Evolutionary conservation across 1,140 invertebrate genomes (phyloP), one percentile per base, ranked within the genome.

Genomic region (Charaxes varanes): DNA sequence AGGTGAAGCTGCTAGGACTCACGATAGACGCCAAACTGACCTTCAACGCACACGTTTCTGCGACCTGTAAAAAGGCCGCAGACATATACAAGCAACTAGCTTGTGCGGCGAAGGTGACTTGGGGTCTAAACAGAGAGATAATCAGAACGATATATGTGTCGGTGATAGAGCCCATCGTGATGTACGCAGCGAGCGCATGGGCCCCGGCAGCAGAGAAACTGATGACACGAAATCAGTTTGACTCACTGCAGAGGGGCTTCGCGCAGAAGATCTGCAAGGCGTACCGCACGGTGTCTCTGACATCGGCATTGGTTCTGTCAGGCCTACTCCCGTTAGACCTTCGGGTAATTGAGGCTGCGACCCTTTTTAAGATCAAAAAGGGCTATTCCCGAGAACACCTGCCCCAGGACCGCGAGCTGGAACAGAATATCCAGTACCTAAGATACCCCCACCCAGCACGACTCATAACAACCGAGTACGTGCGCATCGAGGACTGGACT

Each of bases 1-100:
- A n/a, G n/a, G n/a, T n/a, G n/a, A 43, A 42, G 18, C 8, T 42
- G 4, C 22, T 42, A 11, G 40, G 40, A 1, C 22, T 42, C 10
- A 36, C 15, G 1, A 37, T 44, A 12, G 41, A 37, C 27, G 8
- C 10, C 18, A 30, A 28, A 31, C 18, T 44, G 2, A 44, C 33
- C 1, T 43, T 43, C 11, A 36, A 35, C 23, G 8, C 23, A 4
- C 41, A 43, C 26, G 17, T 36, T 6, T 3, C 17, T 4, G 16
- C 18, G 0, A 18, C 26, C 2, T 35, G 23, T 16, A 8, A 19
- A 6, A 44, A 44, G 17, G 27, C 33, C 10, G 14, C 17, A 7
- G 16, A 21, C 4, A 16, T 34, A n/a, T 43, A 43, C 11, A 43
- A 36, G n/a, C 31, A 19, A 2, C 15, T 42, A 7, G 41, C 41